Evolutionary conservation across 2,113 vertebrate genomes (phyloP).

Genomic region (Laticauda colubrina): DNA sequence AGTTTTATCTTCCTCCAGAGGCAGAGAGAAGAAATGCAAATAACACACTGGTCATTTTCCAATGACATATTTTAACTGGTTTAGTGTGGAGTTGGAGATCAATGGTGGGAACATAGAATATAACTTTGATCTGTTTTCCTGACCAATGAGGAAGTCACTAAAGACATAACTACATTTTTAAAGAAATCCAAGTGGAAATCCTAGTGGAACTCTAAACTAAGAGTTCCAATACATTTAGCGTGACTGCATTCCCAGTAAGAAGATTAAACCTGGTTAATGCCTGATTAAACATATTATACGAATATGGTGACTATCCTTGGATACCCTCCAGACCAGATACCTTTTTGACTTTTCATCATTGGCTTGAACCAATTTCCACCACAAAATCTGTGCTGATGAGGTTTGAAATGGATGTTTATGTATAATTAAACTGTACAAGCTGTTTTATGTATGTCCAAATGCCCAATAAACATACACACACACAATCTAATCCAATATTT

Average conservation of each 20-base stretch:
- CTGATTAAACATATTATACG: background rate
- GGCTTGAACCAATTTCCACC: background rate
- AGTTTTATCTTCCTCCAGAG: background rate
- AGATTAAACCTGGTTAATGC: background rate
- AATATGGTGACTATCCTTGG: background rate
- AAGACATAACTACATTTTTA: background rate
- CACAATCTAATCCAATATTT: background rate
- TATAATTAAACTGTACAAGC: background rate
- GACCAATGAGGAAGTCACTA: background rate
- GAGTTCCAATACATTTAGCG: background rate
- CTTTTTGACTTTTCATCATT: background rate
- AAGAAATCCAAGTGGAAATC: background rate
- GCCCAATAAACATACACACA: background rate
- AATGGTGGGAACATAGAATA: background rate
- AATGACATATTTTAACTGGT: background rate
- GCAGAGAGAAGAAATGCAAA: background rate
- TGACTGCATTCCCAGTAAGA: background rate
- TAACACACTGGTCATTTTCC: background rate
- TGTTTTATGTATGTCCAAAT: background rate
- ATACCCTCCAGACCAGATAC: background rate
- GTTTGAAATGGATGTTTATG: background rate
- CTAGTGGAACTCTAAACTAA: background rate
- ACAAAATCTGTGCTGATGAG: background rate
- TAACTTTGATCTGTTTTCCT: background rate
- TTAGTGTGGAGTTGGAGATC: background rate